phyloP scores from a whole-genome alignment of 2,888 invertebrate species.

The Tiliacea aurago region DNA sequence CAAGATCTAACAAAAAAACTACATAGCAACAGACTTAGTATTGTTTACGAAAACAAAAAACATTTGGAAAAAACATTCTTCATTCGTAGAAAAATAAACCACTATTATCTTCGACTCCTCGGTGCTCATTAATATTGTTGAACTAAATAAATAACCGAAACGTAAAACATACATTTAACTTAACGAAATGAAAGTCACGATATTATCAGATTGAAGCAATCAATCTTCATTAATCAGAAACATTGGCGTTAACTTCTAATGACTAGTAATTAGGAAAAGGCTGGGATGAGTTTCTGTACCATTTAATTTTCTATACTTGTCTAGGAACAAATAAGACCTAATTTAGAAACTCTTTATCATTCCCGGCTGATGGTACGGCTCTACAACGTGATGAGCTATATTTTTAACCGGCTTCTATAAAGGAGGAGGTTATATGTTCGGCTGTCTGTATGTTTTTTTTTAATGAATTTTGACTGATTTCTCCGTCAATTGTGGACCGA shows the following conservation, averaged over 20 bases:
- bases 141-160: constrained; percentile 34
- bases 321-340: constrained; percentile 19
- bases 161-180: constrained; percentile 40
- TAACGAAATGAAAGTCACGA: constrained; percentile 69
- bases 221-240: constrained; percentile 82
- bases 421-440: no score
- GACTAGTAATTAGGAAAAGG: constrained; percentile 79
- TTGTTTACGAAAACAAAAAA: constrained; percentile 6
- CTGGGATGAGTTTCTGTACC: constrained; percentile 64
- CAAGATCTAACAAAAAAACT: neutral
- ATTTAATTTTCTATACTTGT: constrained; percentile 25
- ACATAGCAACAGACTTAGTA: neutral
- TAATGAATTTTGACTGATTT: no score
- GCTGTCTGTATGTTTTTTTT: no score
- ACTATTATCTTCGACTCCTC: neutral
- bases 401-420: no score
- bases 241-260: constrained; percentile 79
- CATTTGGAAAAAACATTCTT: neutral
- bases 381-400: neutral
- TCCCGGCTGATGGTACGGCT: neutral
- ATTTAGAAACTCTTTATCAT: constrained; percentile 20
- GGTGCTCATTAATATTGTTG: constrained; percentile 26
- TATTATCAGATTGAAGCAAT: constrained; percentile 76
- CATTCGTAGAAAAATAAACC: neutral
- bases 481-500: no score